These are phyloP conservation scores for Sylvia borin DNA, from an alignment of 2,797 vertebrate species.

Conservation along the genomic window DNA sequence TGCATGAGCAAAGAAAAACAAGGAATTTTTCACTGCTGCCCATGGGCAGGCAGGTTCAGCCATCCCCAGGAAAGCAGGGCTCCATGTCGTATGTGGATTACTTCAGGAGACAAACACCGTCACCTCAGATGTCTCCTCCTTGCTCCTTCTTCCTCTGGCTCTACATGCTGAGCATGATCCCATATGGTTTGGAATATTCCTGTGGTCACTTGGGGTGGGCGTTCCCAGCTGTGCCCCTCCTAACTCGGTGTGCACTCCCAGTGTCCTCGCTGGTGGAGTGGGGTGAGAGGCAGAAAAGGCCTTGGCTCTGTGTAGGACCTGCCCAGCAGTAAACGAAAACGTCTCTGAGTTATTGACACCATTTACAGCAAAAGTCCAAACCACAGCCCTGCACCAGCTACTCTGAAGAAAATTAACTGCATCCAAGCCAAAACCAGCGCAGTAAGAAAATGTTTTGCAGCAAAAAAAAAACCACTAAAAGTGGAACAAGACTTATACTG, in stretches of 20 bases:
- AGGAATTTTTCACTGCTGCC: not conserved
- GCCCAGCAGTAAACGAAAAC: not conserved
- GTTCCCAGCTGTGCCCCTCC: not conserved
- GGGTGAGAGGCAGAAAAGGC: not conserved
- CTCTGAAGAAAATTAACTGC: not conserved
- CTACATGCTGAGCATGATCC: not conserved
- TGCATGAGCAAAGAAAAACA: not conserved
- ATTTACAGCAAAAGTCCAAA: not conserved
- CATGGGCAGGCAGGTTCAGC: not conserved
- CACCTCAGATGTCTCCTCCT: not conserved
- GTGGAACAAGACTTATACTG: not conserved
- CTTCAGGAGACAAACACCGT: not conserved
- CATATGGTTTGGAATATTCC: not conserved
- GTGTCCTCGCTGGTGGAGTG: accelerated
- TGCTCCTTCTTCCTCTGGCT: not conserved
- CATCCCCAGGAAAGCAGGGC: not conserved
- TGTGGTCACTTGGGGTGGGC: not conserved
- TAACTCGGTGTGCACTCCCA: not conserved
- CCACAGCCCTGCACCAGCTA: not conserved
- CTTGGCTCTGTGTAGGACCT: not conserved
- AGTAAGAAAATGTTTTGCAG: not conserved
- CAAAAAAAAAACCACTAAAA: not conserved
- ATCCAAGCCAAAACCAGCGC: not conserved
- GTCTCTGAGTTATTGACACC: not conserved
- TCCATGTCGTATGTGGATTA: accelerated